A percentile compares a stretch with the other conserved stretches of the same genome.
These are phyloP conservation scores for Guaruba guarouba DNA, from an alignment of 2,113 vertebrate species.

Conservation along the genomic window DNA sequence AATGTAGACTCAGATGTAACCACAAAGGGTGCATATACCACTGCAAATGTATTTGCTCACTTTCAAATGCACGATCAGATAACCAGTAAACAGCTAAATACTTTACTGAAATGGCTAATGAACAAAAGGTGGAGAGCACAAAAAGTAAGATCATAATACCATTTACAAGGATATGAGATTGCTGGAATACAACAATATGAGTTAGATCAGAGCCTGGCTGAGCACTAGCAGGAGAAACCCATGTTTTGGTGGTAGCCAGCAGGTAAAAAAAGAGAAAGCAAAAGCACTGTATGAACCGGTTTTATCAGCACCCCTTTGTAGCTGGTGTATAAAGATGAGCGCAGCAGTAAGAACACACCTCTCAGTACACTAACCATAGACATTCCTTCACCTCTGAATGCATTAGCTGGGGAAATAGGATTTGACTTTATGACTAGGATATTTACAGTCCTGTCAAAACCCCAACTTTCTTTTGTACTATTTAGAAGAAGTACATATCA, in stretches of 20 bases:
- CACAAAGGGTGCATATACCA: neutral
- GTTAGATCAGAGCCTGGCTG: neutral
- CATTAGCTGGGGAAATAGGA: constrained; percentile 1
- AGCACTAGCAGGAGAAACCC: neutral
- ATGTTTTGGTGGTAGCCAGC: neutral
- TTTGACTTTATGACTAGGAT: constrained; percentile 54
- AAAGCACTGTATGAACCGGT: neutral
- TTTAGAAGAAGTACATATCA: constrained; percentile 3
- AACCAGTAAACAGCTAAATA: neutral
- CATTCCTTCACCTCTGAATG: neutral
- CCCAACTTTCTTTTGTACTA: neutral
- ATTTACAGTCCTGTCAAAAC: constrained; percentile 57
- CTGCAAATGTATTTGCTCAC: neutral
- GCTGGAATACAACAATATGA: neutral
- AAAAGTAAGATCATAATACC: neutral
- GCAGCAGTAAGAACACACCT: neutral
- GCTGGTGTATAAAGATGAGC: neutral
- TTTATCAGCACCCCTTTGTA: neutral
- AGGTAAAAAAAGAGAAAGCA: neutral
- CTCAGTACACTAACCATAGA: neutral
- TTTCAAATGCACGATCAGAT: neutral
- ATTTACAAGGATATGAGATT: neutral
- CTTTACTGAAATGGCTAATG: neutral
- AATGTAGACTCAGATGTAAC: neutral
- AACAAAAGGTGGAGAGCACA: neutral